These are phyloP conservation scores for Aphidoletes aphidimyza DNA, from an alignment of 2,888 invertebrate genomes.

Conservation along the genomic window DNA sequence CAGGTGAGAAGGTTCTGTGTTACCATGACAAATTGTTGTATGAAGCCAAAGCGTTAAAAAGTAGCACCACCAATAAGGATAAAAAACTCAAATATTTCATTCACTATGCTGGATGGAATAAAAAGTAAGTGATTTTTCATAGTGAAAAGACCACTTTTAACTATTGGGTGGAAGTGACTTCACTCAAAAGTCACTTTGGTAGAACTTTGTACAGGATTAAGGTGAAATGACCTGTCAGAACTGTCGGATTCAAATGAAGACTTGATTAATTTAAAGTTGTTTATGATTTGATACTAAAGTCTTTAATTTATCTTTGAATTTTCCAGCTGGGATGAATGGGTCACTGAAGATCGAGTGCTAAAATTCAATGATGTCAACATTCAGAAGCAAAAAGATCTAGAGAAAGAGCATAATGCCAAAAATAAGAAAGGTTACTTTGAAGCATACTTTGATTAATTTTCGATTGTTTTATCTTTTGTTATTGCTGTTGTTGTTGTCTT, in stretches of 20 bases:
- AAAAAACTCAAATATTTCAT: conserved; percentile 91
- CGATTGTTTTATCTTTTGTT: too few relatives aligned
- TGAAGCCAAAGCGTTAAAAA: conserved; percentile 94
- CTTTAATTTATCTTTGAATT: not conserved
- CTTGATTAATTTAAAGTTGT: too few relatives aligned
- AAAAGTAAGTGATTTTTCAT: conserved; percentile 93
- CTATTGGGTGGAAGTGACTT: too few relatives aligned
- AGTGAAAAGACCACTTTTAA: too few relatives aligned
- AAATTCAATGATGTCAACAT: conserved; percentile 91
- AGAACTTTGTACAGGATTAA: too few relatives aligned
- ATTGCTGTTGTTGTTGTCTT: not conserved
- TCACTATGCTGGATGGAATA: conserved; percentile 98
- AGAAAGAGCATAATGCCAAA: conserved; percentile 80
- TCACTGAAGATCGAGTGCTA: conserved; percentile 88
- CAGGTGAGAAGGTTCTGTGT: conserved; percentile 91
- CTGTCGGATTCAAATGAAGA: too few relatives aligned
- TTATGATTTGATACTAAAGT: not conserved
- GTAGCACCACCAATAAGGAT: conserved; percentile 82
- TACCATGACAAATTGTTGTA: conserved; percentile 96
- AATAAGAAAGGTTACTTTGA: conserved; percentile 77
- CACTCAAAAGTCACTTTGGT: too few relatives aligned
- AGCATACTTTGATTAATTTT: too few relatives aligned
- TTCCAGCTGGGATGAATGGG: conserved; percentile 93
- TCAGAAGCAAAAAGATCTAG: conserved; percentile 87
- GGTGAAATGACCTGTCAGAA: too few relatives aligned